Evolutionary conservation across 1,140 invertebrate species (phyloP), one percentile per base, ranked within the genome.

Genomic region (Drosophila tristis): DNA sequence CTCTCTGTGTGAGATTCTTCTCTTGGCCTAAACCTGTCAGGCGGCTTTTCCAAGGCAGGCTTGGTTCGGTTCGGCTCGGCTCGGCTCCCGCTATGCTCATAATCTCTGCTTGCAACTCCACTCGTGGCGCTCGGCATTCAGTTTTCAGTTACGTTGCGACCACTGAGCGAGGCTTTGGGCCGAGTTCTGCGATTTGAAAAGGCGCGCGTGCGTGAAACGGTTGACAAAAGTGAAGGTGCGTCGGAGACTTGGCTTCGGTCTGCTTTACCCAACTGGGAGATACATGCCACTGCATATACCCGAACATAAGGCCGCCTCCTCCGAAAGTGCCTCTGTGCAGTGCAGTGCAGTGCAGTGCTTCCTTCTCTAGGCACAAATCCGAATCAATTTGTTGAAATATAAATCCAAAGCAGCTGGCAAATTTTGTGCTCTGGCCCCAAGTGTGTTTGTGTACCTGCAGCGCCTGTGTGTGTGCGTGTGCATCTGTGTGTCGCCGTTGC

Each of bases 161-260:
- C 78, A 74, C 82, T 75, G 78, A 86, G 74, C 80, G 75, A 78
- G 75, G 44, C 64, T 44, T 67, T 67, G 35, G 56, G 20, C 26
- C 54, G 54, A 58, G 42, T 42, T 50, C 51, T 65, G 54, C 60
- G 48, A 31, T 53, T 55, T 26, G 42, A 65, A 64, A 53, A 58
- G 47, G 26, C 44, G 53, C 47, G 71, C 61, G 71, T 74, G 71
- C 62, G 49, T 53, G 16, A 31, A 49, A 54, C 43, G 44, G 43
- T 35, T 74, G 58, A 78, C 73, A 85, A 86, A 86, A 86, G 82
- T 86, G 82, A 86, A 86, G 82, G 81, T 86, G 80, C 75, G 66
- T 64, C 63, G 47, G 44, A 35, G 49, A 39, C 35, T 39, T 11
- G 11, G 35, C 13, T 39, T 39, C 35, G 35, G 11, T 39, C 13